These are phyloP conservation scores for Aptenodytes forsteri DNA, from an alignment of 2,113 vertebrate genomes.

Conservation along the genomic window DNA sequence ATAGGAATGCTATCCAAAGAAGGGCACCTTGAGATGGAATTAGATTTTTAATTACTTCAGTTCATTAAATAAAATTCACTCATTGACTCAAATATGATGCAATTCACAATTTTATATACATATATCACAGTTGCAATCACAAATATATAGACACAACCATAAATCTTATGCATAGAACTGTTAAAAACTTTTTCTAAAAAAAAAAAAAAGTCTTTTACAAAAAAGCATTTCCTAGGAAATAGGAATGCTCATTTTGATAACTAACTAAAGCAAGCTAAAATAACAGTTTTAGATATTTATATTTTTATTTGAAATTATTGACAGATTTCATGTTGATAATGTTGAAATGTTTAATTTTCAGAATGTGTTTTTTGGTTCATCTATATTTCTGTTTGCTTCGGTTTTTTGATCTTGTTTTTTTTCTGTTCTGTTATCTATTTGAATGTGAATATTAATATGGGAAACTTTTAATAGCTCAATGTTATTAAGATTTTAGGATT, in stretches of 20 bases:
- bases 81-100: neutral
- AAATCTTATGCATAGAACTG: neutral
- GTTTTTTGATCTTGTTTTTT: neutral
- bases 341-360: neutral
- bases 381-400: neutral
- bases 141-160: neutral
- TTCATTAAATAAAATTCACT: neutral
- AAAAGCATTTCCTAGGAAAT: neutral
- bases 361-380: neutral
- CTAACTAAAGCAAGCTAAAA: neutral
- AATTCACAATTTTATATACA: neutral
- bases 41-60: neutral
- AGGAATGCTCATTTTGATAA: neutral
- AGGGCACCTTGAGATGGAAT: neutral
- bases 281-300: neutral
- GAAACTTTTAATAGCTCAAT: neutral
- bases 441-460: neutral
- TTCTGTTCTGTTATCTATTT: neutral
- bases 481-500: neutral
- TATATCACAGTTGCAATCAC: neutral
- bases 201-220: neutral
- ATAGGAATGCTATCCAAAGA: neutral
- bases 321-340: neutral
- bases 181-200: neutral
- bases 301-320: neutral